Base-by-base conservation (phyloP, 2,113 vertebrate genomes). In the Esox niger region DNA sequence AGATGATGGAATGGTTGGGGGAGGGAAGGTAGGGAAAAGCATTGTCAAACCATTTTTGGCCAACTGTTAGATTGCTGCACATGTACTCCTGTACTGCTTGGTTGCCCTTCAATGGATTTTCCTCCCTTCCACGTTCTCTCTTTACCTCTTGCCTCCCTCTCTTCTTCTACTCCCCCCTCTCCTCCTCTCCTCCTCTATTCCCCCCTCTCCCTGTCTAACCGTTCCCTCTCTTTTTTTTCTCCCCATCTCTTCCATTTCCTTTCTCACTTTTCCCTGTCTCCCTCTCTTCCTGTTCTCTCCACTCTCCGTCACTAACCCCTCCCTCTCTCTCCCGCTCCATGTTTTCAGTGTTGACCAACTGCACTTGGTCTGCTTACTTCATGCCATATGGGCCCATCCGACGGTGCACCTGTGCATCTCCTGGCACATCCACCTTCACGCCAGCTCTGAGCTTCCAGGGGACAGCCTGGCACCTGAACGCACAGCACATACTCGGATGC, bases 251-350 rank as follows among this genome's bases (percentile, higher is more conserved):
- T 10, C 13, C 1, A 10, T 11, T 35, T 0, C 13, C 33, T 38
- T 2, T 38, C 33, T 38, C 1, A 2, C 2, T 13, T 0, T 13
- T 15, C 13, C 4, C 2, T 3, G 2, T 3, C 2, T 15, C 13
- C 4, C 1, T 15, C 2, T 15, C 2, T 21, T 3, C 8, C 5
- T 21, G 2, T 7, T 1, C 4, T 6, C 4, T 1, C 4, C 1
- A 2, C 7, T 8, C 5, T 8, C n/a, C 4, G 1, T 15, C n/a
- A 1, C 5, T 21, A 38, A 38, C 35, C n/a, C 4, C 0, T 21
- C 1, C 11, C 20, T 21, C 1, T 21, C 11, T 15, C 2, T 15
- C 13, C 4, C 2, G 2, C 13, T 15, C 2, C 2, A 1, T 7
- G 1, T 38, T 21, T 3, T 21, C n/a, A 3, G 0, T 49, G 4